Evolutionary conservation across 2,113 vertebrate genomes (phyloP).

Genomic region (Coptodon rendalli): DNA sequence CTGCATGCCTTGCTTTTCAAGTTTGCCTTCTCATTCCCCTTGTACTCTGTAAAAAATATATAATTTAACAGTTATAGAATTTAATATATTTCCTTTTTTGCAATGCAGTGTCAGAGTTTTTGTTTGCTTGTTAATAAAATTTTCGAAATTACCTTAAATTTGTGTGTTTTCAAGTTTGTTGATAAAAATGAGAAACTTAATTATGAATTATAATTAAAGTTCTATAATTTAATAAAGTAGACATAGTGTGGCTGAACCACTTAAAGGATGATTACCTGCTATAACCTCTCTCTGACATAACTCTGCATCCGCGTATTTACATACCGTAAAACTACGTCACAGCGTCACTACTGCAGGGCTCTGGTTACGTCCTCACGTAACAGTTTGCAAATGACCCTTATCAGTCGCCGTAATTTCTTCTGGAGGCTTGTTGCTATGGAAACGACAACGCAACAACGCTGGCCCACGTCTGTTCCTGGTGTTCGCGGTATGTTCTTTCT

Average conservation of each 20-base stretch:
- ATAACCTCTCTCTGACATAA: not conserved
- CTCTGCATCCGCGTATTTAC: not conserved
- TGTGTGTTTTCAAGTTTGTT: not conserved
- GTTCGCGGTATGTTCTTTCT: not conserved
- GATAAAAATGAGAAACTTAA: not conserved
- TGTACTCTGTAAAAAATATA: constrained; percentile 17
- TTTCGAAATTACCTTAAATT: constrained; percentile 7
- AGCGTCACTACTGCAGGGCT: accelerated
- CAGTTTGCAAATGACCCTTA: constrained; percentile 1
- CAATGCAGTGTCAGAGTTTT: constrained; percentile 23
- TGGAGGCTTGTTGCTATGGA: not conserved
- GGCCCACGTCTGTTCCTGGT: accelerated
- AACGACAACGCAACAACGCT: not conserved
- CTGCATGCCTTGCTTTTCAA: not conserved
- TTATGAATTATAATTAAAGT: not conserved
- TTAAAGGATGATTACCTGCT: not conserved
- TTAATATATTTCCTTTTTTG: constrained; percentile 79
- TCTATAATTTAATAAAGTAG: not conserved
- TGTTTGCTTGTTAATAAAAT: not conserved
- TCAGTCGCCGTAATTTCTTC: constrained; percentile 20
- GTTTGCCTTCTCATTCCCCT: not conserved
- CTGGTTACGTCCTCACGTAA: accelerated
- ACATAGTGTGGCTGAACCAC: not conserved
- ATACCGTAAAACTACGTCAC: not conserved
- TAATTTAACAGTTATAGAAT: constrained; percentile 66